Base-by-base conservation (phyloP, 2,113 vertebrate species). In the Cygnus atratus region DNA sequence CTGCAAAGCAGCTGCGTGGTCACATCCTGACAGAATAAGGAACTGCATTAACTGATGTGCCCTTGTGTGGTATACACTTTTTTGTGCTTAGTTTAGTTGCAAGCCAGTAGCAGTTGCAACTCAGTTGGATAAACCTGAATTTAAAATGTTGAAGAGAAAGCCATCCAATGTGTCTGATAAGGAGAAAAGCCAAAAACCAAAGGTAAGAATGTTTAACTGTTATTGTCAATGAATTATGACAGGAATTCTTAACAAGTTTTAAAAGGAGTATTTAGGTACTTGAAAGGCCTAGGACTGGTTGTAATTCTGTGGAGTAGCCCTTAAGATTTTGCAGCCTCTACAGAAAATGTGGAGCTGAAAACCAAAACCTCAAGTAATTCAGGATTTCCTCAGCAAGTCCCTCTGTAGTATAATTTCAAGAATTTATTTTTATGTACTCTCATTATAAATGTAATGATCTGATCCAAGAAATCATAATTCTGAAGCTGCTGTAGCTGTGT, bases 121-220 rank as follows among this genome's bases (percentile, higher is more conserved):
- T 62, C 50, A 33, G 31, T 22, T 91, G 37, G 87, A 93, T 52
- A 87, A 89, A 55, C 44, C 8, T 16, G 44, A 82, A 74, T 68
- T 93, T 66, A 98, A 96, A 95, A 99, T 99, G 98, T 92, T 99
- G 89, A 98, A 98, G 89, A 98, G 98, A 97, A 99, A 98, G 87
- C 96, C 97, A 50, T 99, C 98, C 52, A 99, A 98, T 4, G 98
- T 41, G 4, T 98, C 98, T 68, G 98, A 99, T 71, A 98, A 98
- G 82, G 98, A 98, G 85, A 99, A 98, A 97, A 97, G 94, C 43
- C 98, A 98, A 84, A 99, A 98, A 70, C 98, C 98, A 50, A 99
- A 98, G 98, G 98, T 99, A 98, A 96, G 98, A 43, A 39, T 31
- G 55, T 67, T 93, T 90, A 15, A 10, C n/a, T 77, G 71, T 87